A percentile compares a stretch with the other conserved stretches of the same genome.
Conservation (phyloP, 2,797 vertebrate genomes). For the Zalophus californianus region DNA sequence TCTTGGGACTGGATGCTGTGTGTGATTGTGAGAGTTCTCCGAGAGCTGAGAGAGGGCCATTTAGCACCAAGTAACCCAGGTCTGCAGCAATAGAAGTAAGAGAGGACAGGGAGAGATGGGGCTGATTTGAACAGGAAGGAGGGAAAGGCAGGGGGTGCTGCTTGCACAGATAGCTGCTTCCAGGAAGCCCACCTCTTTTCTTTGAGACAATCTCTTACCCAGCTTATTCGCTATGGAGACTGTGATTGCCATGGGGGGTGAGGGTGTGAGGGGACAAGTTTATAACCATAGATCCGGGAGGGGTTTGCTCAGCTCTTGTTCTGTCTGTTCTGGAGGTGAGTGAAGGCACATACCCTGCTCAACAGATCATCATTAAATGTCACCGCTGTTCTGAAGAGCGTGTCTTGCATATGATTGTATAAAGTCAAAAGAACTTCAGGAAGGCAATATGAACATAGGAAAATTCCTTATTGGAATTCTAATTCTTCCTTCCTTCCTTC, state of each 20-base stretch:
- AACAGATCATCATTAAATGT: background rate
- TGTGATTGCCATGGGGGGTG: background rate
- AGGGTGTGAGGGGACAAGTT: background rate
- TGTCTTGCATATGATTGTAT: background rate
- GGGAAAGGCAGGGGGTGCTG: background rate
- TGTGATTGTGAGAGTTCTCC: conserved; percentile 1
- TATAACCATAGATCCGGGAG: background rate
- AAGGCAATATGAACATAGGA: background rate
- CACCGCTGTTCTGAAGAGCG: background rate
- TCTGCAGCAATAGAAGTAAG: background rate
- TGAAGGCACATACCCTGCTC: background rate
- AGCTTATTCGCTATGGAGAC: background rate
- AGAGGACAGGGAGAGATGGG: background rate
- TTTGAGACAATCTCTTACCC: background rate
- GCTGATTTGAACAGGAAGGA: background rate
- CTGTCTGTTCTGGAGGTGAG: background rate
- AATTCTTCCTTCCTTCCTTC: background rate
- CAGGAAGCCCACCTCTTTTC: background rate
- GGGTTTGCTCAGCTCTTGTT: background rate
- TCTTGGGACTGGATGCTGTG: background rate
- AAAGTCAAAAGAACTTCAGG: background rate
- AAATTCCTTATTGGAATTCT: background rate
- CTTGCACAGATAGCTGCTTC: background rate
- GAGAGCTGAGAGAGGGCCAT: background rate
- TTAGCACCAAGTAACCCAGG: background rate